These are phyloP conservation scores for Botia kubotai DNA, from an alignment of 2,797 vertebrate species.

Conservation along the genomic window DNA sequence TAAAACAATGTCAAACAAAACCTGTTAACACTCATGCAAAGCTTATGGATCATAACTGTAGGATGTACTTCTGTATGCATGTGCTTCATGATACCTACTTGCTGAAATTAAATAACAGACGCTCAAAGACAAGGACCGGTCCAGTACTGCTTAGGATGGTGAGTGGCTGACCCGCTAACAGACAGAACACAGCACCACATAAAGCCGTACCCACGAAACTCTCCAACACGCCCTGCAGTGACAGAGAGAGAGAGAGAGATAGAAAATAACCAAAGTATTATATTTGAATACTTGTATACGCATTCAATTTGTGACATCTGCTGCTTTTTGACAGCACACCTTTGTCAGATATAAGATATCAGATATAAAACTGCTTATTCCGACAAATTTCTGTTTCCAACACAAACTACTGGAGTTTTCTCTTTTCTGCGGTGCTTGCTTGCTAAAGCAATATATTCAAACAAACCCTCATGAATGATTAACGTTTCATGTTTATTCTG, in stretches of 20 bases:
- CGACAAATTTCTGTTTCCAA: constrained; percentile 30
- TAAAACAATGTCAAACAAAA: neutral
- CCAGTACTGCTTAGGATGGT: constrained; percentile 98
- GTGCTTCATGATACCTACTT: constrained; percentile 80
- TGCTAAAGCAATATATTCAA: neutral
- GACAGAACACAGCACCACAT: constrained; percentile 88
- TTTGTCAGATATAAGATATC: neutral
- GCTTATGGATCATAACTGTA: neutral
- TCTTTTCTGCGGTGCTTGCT: neutral
- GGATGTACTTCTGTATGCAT: neutral
- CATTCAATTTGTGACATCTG: neutral
- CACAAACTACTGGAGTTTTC: neutral
- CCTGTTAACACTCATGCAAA: no score
- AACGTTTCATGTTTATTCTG: neutral
- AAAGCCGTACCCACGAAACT: constrained; percentile 96
- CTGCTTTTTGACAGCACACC: constrained; percentile 10
- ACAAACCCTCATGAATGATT: neutral
- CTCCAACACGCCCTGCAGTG: constrained; percentile 84
- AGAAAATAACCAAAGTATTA: neutral
- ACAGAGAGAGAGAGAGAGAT: constrained; percentile 29
- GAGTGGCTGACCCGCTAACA: constrained; percentile 93
- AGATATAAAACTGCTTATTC: constrained; percentile 22
- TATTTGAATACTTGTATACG: neutral
- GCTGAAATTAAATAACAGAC: constrained; percentile 97
- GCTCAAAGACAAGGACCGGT: constrained; percentile 94